A percentile compares a stretch with the other conserved stretches of the same genome.
phyloP scores from a whole-genome alignment of 2,888 invertebrate genomes.

The Macrosiphum euphorbiae region DNA sequence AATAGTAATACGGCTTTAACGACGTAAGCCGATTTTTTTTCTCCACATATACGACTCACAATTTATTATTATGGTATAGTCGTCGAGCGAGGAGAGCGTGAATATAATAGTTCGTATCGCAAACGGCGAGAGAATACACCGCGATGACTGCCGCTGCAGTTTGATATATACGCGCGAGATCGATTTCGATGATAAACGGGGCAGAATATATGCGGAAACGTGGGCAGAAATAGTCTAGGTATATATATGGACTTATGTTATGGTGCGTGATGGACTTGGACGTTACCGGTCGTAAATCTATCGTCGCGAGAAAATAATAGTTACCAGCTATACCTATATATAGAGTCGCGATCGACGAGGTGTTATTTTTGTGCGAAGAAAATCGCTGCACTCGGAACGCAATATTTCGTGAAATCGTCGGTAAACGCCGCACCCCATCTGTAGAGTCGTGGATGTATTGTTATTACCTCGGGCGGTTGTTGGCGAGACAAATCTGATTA shows the following conservation, averaged over 20 bases:
- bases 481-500: conserved; percentile 40
- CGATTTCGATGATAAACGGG: conserved; percentile 38
- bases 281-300: conserved; percentile 21
- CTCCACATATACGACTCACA: background rate
- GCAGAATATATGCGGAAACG: conserved; percentile 3
- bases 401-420: conserved; percentile 10
- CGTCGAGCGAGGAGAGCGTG: background rate
- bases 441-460: background rate
- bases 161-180: conserved; percentile 15
- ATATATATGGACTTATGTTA: background rate
- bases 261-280: conserved; percentile 37
- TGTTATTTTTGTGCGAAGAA: background rate
- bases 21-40: background rate
- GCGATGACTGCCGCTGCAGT: background rate
- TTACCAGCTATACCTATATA: background rate
- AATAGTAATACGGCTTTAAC: background rate
- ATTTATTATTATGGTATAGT: background rate
- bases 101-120: background rate
- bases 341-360: background rate
- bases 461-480: background rate
- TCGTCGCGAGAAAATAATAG: background rate
- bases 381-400: background rate
- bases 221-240: conserved; percentile 7
- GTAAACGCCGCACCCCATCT: background rate
- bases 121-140: background rate